phyloP scores from a whole-genome alignment of 2,113 vertebrate genomes.

The Corvus moneduloides region DNA sequence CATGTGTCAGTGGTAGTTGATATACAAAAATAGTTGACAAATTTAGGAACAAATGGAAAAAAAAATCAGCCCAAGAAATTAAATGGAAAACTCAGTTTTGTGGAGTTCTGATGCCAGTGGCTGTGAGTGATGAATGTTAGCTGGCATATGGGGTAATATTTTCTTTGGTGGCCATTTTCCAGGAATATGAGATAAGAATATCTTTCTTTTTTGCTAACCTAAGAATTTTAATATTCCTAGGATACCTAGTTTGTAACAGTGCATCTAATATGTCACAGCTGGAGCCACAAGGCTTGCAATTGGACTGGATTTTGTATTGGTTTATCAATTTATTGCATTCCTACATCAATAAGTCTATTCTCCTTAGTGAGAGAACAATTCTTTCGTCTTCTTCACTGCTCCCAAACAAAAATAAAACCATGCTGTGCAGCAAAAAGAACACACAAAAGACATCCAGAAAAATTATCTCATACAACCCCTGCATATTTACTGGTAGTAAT shows the following conservation, averaged over 20 bases:
- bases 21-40: background rate
- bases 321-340: background rate
- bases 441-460: background rate
- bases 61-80: background rate
- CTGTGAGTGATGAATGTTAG: background rate
- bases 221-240: background rate
- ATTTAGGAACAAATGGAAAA: rapidly evolving
- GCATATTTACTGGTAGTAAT: background rate
- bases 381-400: background rate
- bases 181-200: background rate
- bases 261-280: background rate
- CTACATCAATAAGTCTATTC: background rate
- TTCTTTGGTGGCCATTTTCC: background rate
- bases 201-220: background rate
- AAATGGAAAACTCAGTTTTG: background rate
- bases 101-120: background rate
- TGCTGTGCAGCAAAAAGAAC: background rate
- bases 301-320: background rate
- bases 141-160: background rate
- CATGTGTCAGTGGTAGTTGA: background rate
- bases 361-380: background rate
- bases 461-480: background rate
- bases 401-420: background rate
- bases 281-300: background rate
- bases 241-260: background rate